phyloP scores from a whole-genome alignment of 2,888 invertebrate genomes.

The Orchesella flavescens region DNA sequence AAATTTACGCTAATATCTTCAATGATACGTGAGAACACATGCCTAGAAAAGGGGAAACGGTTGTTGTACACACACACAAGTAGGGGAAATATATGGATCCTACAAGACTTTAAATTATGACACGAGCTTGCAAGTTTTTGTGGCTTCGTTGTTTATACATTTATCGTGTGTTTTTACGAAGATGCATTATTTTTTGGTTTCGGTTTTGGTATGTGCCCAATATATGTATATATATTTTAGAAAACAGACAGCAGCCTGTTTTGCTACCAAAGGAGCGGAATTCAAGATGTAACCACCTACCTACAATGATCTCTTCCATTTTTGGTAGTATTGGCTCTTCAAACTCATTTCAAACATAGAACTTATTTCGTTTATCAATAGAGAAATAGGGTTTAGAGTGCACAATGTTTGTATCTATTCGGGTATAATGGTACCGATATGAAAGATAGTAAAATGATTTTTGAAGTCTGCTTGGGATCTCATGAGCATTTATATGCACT shows the following conservation, averaged over 20 bases:
- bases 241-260: conserved; percentile 38
- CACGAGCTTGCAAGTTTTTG: conserved; percentile 60
- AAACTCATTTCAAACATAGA: conserved; percentile 12
- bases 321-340: conserved; percentile 43
- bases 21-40: conserved; percentile 60
- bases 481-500: background rate
- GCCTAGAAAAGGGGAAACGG: conserved; percentile 52
- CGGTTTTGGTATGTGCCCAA: conserved; percentile 36
- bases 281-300: background rate
- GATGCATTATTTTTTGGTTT: conserved; percentile 32
- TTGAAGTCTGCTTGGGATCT: conserved; percentile 35
- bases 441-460: conserved; percentile 49
- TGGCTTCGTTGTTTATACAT: conserved; percentile 56
- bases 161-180: conserved; percentile 16
- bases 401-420: conserved; percentile 1
- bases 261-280: too few relatives aligned
- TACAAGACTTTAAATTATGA: conserved; percentile 65
- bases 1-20: conserved; percentile 64
- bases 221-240: too few relatives aligned
- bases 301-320: conserved; percentile 55
- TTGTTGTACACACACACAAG: conserved; percentile 19
- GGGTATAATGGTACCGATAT: conserved; percentile 1
- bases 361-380: conserved; percentile 37
- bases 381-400: background rate
- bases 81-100: conserved; percentile 29